These are phyloP conservation scores for Mongoloraphidia duomilia DNA, from an alignment of 2,888 invertebrate species.

Conservation along the genomic window DNA sequence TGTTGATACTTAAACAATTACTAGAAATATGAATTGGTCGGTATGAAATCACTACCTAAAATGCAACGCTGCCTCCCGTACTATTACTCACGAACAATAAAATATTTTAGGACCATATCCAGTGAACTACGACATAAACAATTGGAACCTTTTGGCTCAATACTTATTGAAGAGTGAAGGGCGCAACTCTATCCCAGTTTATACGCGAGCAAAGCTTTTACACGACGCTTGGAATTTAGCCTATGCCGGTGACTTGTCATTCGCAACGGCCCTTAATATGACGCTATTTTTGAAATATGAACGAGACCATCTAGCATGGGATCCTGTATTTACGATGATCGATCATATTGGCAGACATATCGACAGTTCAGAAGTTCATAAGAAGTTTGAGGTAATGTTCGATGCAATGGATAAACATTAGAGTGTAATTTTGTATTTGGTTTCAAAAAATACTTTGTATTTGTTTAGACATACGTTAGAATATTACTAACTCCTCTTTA, in stretches of 20 bases:
- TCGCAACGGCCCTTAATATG: slow-evolving; percentile 64
- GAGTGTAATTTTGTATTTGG: slow-evolving; percentile 1
- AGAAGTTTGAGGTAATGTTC: slow-evolving; percentile 53
- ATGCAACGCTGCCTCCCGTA: no score
- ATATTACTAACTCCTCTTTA: slow-evolving; percentile 55
- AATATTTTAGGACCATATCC: slow-evolving; percentile 53
- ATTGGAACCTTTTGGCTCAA: slow-evolving; percentile 59
- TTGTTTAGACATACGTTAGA: slow-evolving; percentile 49
- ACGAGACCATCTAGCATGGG: slow-evolving; percentile 64
- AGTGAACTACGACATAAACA: slow-evolving; percentile 64
- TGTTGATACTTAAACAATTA: no score
- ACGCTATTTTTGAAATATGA: slow-evolving; percentile 60
- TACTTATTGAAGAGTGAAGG: slow-evolving; percentile 42
- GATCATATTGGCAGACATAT: slow-evolving; percentile 67
- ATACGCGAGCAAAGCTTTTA: slow-evolving; percentile 58
- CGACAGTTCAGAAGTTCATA: slow-evolving; percentile 45
- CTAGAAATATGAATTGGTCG: no score
- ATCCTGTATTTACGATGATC: slow-evolving; percentile 68
- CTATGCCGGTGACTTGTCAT: slow-evolving; percentile 61
- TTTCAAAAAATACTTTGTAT: slow-evolving; percentile 7
- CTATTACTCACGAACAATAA: no score
- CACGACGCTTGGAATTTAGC: slow-evolving; percentile 70
- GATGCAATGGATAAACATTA: background rate
- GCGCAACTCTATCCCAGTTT: slow-evolving; percentile 45
- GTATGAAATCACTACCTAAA: no score